Evolutionary conservation across 2,888 invertebrate genomes (phyloP).

Genomic region (Patella depressa): DNA sequence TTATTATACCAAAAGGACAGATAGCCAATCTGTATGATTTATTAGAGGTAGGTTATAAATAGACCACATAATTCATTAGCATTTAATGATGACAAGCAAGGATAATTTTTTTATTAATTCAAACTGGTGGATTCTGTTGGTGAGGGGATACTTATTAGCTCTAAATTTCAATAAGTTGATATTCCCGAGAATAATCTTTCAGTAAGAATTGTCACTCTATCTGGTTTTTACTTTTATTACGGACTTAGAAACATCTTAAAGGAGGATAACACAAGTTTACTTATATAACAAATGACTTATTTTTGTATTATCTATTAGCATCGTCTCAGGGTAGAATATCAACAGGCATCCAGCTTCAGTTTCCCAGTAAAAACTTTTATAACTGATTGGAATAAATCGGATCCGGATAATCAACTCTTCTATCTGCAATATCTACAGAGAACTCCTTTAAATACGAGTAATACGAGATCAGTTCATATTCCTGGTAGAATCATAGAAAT

Average conservation of each 20-base stretch:
- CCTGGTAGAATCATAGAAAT: not conserved
- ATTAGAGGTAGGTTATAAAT: not conserved
- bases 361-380: conserved; percentile 5
- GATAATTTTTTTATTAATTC: too few species aligned
- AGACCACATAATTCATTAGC: too few species aligned
- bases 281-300: too few species aligned
- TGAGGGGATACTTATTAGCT: too few species aligned
- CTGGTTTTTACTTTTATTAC: too few species aligned
- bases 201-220: too few species aligned
- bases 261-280: too few species aligned
- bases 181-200: too few species aligned
- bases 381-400: not conserved
- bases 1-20: not conserved
- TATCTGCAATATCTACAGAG: not conserved
- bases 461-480: not conserved
- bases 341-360: not conserved
- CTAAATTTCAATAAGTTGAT: too few species aligned
- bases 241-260: too few species aligned
- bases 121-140: too few species aligned
- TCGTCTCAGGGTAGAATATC: not conserved
- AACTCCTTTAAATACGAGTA: not conserved
- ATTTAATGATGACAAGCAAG: too few species aligned
- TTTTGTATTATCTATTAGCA: not conserved
- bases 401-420: not conserved
- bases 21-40: not conserved